These are phyloP conservation scores for Carlito syrichta DNA, from an alignment of 2,113 vertebrate genomes.

Conservation along the genomic window DNA sequence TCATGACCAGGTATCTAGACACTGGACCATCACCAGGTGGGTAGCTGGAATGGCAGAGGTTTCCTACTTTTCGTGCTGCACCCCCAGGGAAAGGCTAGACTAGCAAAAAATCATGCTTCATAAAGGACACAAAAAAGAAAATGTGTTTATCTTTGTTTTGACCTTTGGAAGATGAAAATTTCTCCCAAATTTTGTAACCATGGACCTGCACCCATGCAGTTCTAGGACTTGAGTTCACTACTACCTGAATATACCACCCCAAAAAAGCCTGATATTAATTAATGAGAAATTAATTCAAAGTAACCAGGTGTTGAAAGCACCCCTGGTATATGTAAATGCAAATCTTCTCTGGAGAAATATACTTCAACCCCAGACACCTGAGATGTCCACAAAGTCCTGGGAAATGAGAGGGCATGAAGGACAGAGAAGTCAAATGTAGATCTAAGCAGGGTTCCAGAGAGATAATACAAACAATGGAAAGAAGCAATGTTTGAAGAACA, in stretches of 20 bases:
- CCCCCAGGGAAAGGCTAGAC: background rate
- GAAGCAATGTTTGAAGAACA: background rate
- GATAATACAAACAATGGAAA: background rate
- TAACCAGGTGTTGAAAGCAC: background rate
- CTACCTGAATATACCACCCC: background rate
- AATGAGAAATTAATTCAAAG: slow-evolving; percentile 9
- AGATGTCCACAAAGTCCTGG: background rate
- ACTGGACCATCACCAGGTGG: background rate
- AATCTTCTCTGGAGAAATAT: background rate
- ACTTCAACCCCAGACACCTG: background rate
- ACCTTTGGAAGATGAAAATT: background rate
- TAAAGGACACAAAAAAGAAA: background rate
- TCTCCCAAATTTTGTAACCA: background rate
- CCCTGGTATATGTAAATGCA: background rate
- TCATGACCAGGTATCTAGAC: background rate
- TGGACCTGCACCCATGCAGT: background rate
- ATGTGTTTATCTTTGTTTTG: background rate
- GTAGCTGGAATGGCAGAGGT: background rate
- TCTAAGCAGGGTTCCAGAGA: background rate
- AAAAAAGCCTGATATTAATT: background rate
- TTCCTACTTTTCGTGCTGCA: accelerated
- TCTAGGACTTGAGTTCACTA: background rate
- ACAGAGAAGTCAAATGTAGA: background rate
- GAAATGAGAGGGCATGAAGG: background rate
- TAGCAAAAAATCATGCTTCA: background rate